Percentiles rank a stretch among this genome's conserved stretches.
phyloP scores from a whole-genome alignment of 2,113 vertebrate species.

The Himantopus leucocephalus region DNA sequence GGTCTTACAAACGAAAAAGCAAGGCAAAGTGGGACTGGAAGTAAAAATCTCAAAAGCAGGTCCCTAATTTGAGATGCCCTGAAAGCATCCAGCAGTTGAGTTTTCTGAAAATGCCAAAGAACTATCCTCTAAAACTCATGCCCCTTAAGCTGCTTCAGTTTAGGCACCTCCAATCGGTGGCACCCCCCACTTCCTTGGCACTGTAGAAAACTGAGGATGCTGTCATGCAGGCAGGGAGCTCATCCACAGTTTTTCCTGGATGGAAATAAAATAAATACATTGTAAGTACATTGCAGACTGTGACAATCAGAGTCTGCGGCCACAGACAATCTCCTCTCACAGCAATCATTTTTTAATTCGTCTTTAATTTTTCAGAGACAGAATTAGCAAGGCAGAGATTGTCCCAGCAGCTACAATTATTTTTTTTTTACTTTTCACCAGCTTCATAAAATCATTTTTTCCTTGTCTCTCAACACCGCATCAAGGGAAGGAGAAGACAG shows the following conservation, averaged over 20 bases:
- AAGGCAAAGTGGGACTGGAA: neutral
- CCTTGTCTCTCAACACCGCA: constrained; percentile 7
- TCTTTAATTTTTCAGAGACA: neutral
- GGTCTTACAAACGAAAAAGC: neutral
- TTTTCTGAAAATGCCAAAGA: neutral
- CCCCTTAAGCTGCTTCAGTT: neutral
- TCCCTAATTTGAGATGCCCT: neutral
- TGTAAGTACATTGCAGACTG: neutral
- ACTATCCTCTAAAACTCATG: rapidly evolving
- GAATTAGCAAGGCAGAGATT: neutral
- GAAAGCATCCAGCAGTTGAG: neutral
- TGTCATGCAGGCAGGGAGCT: neutral
- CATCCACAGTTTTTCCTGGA: neutral
- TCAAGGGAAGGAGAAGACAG: constrained; percentile 26
- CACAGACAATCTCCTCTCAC: neutral
- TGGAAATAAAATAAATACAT: neutral
- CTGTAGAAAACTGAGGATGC: neutral
- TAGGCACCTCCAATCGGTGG: neutral
- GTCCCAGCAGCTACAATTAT: neutral
- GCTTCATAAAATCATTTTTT: neutral
- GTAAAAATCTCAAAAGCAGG: neutral
- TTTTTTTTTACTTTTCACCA: neutral
- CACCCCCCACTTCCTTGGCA: neutral
- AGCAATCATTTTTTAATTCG: neutral
- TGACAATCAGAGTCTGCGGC: rapidly evolving